These are phyloP conservation scores for Homarus americanus DNA, from an alignment of 1,140 invertebrate species.

Conservation along the genomic window DNA sequence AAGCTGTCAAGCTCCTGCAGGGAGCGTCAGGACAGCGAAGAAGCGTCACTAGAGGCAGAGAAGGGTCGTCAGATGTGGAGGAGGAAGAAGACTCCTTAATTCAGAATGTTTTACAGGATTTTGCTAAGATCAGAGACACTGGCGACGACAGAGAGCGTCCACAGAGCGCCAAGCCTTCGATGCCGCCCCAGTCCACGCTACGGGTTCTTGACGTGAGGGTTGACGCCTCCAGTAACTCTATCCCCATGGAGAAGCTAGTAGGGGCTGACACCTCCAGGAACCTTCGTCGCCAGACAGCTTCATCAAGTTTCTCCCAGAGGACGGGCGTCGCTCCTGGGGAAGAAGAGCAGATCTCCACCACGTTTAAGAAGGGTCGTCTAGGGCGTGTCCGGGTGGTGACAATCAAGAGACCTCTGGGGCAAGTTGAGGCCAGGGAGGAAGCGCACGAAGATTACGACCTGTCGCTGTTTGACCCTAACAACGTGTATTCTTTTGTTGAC, in stretches of 20 bases:
- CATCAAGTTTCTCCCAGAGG: background rate
- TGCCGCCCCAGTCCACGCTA: background rate
- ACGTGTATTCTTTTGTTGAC: constrained; percentile 14
- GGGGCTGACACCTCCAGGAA: constrained; percentile 10
- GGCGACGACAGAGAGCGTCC: background rate
- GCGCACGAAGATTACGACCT: constrained; percentile 2
- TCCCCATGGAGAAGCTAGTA: constrained; percentile 18
- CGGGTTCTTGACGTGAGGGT: constrained; percentile 1
- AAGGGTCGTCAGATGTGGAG: background rate
- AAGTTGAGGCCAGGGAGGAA: background rate
- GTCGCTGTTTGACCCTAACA: background rate
- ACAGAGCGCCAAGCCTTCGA: background rate
- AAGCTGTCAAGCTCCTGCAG: constrained; percentile 48
- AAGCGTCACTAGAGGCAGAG: background rate
- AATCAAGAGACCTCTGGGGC: constrained; percentile 20
- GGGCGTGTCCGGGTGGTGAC: constrained; percentile 51
- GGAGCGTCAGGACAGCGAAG: background rate
- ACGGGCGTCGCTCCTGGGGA: background rate
- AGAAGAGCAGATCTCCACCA: constrained; percentile 33
- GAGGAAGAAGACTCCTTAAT: background rate
- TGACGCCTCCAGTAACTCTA: constrained; percentile 23
- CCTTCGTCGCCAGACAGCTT: background rate
- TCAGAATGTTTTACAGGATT: background rate
- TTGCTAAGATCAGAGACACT: background rate
- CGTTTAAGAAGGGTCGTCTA: constrained; percentile 14